phyloP scores from a whole-genome alignment of 2,888 invertebrate genomes.

The Nephrotoma flavescens region DNA sequence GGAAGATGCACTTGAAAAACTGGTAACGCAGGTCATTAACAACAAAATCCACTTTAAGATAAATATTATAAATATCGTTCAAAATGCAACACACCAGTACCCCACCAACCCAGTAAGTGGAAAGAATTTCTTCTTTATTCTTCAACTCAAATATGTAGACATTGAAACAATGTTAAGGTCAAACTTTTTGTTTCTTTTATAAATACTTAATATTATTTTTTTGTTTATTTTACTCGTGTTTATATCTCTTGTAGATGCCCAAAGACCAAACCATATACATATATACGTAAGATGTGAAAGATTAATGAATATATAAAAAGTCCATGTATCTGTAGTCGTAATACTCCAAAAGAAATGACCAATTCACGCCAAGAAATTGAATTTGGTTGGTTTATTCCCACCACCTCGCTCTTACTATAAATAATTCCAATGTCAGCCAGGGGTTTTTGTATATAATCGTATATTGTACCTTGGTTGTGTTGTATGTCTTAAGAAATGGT shows the following conservation, averaged over 20 bases:
- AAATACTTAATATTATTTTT: no score
- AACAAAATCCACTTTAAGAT: background rate
- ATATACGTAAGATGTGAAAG: background rate
- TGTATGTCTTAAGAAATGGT: background rate
- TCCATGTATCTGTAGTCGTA: background rate
- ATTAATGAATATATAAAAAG: background rate
- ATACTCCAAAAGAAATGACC: background rate
- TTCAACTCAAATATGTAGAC: background rate
- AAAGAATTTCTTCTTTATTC: background rate
- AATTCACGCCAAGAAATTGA: background rate
- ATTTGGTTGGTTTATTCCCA: background rate
- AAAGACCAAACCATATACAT: background rate
- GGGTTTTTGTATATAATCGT: background rate
- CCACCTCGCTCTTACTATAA: background rate
- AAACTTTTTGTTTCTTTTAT: background rate
- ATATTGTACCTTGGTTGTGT: background rate
- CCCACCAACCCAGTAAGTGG: background rate
- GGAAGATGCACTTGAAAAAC: background rate
- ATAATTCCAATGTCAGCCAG: background rate
- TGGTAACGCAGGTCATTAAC: background rate
- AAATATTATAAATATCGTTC: no score
- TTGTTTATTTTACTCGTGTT: background rate
- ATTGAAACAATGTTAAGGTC: background rate
- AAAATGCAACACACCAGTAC: background rate
- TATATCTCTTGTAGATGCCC: background rate